Conservation (phyloP, 2,113 vertebrate genomes). For the Orycteropus afer region DNA sequence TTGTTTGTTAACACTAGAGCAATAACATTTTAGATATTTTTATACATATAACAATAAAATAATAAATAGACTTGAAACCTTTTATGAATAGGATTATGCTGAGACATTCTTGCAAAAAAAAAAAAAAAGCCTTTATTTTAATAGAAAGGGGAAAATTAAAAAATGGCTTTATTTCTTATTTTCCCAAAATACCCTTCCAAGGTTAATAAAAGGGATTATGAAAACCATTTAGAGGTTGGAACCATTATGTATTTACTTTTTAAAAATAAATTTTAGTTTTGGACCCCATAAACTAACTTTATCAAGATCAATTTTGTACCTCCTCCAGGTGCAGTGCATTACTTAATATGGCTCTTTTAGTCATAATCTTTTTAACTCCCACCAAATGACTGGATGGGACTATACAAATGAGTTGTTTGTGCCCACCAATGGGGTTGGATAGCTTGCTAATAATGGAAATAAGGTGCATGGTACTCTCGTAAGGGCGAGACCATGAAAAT, state of each 20-base stretch:
- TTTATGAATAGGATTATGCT: not conserved
- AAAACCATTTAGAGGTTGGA: not conserved
- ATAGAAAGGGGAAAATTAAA: not conserved
- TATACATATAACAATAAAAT: not conserved
- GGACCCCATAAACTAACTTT: not conserved
- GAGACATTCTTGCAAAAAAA: not conserved
- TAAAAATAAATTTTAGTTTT: not conserved
- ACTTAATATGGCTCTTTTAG: no score
- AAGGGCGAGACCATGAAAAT: no score
- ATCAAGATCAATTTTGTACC: not conserved
- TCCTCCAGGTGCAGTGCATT: not conserved
- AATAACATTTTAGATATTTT: not conserved
- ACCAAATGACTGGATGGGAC: no score
- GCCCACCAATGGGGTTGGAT: no score
- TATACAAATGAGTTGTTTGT: no score
- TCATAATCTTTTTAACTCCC: no score
- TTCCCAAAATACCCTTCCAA: not conserved
- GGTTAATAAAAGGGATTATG: not conserved
- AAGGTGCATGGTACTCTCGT: no score
- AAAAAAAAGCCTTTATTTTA: conserved; percentile 8
- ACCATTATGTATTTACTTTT: not conserved
- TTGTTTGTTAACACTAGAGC: not conserved
- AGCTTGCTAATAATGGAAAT: no score
- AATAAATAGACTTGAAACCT: not conserved
- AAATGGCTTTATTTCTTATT: not conserved